phyloP scores from a whole-genome alignment of 1,140 invertebrate genomes.

The Delia radicum region DNA sequence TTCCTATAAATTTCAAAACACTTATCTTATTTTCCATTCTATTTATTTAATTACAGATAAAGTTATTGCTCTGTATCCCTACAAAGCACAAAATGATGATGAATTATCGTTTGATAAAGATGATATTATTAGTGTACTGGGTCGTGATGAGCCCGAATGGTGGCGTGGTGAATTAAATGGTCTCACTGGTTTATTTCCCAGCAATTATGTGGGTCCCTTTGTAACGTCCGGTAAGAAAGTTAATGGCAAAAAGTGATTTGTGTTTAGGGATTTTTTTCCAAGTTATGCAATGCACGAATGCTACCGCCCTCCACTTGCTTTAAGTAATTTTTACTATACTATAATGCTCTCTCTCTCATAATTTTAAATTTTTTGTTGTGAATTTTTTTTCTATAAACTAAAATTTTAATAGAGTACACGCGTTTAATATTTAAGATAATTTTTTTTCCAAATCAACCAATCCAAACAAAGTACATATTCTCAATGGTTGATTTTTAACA shows the following conservation, averaged over 20 bases:
- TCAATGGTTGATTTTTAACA: no score
- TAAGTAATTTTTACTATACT: background rate
- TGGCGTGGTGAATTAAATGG: conserved; percentile 93
- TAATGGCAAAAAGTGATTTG: conserved; percentile 10
- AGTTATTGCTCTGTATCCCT: conserved; percentile 90
- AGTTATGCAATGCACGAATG: background rate
- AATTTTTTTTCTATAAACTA: background rate
- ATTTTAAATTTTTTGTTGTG: background rate
- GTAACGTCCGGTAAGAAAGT: conserved; percentile 54
- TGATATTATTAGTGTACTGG: conserved; percentile 88
- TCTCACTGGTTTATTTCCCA: conserved; percentile 84
- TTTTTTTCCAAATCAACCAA: no score
- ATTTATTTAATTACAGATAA: conserved; percentile 77
- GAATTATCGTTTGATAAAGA: conserved; percentile 93
- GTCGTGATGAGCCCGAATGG: conserved; percentile 92
- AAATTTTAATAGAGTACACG: no score
- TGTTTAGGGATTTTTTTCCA: no score
- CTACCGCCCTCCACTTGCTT: background rate
- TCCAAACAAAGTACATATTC: no score
- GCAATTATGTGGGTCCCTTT: conserved; percentile 77
- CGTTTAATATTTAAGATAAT: no score
- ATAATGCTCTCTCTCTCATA: background rate
- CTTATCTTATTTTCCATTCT: conserved; percentile 26
- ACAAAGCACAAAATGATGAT: conserved; percentile 89
- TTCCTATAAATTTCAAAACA: background rate